A percentile compares a stretch with the other conserved stretches of the same genome.
phyloP scores from a whole-genome alignment of 2,888 invertebrate genomes.

The Nephrocerus scutellatus region DNA sequence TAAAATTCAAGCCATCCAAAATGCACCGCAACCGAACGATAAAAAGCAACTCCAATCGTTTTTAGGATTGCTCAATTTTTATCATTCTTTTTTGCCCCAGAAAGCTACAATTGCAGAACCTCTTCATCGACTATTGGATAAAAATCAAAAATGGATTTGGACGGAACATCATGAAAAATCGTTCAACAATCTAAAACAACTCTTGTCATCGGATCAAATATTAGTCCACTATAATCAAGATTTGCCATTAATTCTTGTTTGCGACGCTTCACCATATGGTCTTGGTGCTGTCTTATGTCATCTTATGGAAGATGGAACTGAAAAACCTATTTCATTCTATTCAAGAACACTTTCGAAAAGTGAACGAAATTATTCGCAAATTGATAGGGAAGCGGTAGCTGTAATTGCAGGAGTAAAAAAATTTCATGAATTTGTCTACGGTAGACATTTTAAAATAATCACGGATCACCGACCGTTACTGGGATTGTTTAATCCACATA shows the following conservation, averaged over 20 bases:
- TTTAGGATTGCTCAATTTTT: constrained; percentile 15
- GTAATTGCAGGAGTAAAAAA: constrained; percentile 17
- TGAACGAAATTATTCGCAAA: constrained; percentile 14
- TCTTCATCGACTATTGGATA: constrained; percentile 16
- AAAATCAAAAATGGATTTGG: constrained; percentile 19
- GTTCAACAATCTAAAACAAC: constrained; percentile 14
- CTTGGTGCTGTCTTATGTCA: constrained; percentile 18
- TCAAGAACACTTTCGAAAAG: constrained; percentile 10
- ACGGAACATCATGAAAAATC: constrained; percentile 10
- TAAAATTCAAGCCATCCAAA: constrained; percentile 18
- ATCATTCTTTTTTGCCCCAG: constrained; percentile 14
- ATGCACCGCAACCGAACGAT: constrained; percentile 17
- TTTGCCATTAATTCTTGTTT: constrained; percentile 14
- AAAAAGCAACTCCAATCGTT: constrained; percentile 21
- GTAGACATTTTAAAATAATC: constrained; percentile 15
- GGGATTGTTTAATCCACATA: neutral
- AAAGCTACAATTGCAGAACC: constrained; percentile 20
- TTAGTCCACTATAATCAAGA: constrained; percentile 16
- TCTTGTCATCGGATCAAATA: constrained; percentile 17
- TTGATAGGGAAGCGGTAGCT: constrained; percentile 18
- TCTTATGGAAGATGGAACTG: constrained; percentile 8
- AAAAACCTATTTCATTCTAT: constrained; percentile 13
- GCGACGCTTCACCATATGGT: constrained; percentile 23
- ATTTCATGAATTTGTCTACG: constrained; percentile 19
- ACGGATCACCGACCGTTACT: constrained; percentile 12